Evolutionary conservation across 2,888 invertebrate genomes (phyloP), one percentile per base, ranked within the genome.

Genomic region (Drosophila nigricruria): DNA sequence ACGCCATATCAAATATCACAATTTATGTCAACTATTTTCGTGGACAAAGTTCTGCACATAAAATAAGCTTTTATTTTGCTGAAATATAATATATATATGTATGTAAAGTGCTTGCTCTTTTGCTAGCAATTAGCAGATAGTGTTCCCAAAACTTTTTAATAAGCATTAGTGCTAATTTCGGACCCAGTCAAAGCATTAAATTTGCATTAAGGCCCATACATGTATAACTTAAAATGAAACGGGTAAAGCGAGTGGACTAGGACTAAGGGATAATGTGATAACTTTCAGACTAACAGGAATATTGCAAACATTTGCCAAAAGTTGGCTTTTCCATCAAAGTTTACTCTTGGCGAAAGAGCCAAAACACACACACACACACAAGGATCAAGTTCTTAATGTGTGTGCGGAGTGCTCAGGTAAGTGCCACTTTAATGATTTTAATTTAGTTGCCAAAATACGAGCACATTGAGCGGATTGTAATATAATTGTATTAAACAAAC

Each of bases 301-400:
- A 66, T 58, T 47, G 63, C 74, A 74, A 80, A 87, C 83, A 89
- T 89, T 83, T 83, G 72, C 66, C 49, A 50, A 67, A 73, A 82
- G 82, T 85, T 71, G 58, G 61, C 79, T 52, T 79, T 62, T 60
- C 60, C 65, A 78, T 73, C 40, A 62, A 65, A 76, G 61, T 73
- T 73, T 68, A 20, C 60, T 53, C 50, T 52, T 59, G 54, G 57
- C 27, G 38, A 70, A 60, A 52, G 36, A n/a, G 23, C 16, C 38
- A 58, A 18, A 25, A 50, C 6, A 5, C 27, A 5, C 23, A 14
- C 23, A 14, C 38, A 0, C 25, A 49, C 43, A 43, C 42, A 52
- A 20, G 16, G 1, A 18, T 4, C 2, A 10, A 54, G 3, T 36
- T 49, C 6, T 12, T 1, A 12, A 3, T 5, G 16, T 18, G 50